Percentiles rank a stretch among this genome's conserved stretches.
These are phyloP conservation scores for Malurus melanocephalus DNA, from an alignment of 2,113 vertebrate species.

Conservation along the genomic window DNA sequence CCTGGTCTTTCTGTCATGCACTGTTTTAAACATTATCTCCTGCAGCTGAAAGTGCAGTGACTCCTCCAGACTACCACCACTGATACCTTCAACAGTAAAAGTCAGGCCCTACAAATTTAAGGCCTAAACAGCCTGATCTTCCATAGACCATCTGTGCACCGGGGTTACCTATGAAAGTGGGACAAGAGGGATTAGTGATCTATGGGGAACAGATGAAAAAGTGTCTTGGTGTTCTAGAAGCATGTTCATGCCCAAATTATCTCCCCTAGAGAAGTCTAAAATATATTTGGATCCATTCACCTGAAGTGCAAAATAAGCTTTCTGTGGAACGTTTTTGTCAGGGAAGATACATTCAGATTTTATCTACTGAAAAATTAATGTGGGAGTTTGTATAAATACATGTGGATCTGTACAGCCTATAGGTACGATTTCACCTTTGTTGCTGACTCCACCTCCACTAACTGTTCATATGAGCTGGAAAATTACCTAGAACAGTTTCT, in stretches of 20 bases:
- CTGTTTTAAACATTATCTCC: not conserved
- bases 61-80: not conserved
- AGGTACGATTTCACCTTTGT: not conserved
- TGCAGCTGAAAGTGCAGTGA: not conserved
- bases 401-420: not conserved
- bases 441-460: not conserved
- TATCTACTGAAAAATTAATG: not conserved
- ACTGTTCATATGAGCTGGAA: not conserved
- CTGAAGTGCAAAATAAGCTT: not conserved
- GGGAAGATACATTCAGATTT: not conserved
- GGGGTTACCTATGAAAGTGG: not conserved
- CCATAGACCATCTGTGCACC: not conserved
- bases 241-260: not conserved
- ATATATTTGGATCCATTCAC: not conserved
- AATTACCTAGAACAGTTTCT: not conserved
- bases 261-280: not conserved
- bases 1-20: not conserved
- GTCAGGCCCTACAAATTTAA: not conserved
- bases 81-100: not conserved
- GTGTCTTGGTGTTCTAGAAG: not conserved
- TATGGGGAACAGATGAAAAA: not conserved
- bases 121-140: not conserved
- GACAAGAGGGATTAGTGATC: not conserved
- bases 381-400: not conserved
- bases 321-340: not conserved